Conservation (phyloP, 1,140 invertebrate genomes). For the Tetramorium simillimum region DNA sequence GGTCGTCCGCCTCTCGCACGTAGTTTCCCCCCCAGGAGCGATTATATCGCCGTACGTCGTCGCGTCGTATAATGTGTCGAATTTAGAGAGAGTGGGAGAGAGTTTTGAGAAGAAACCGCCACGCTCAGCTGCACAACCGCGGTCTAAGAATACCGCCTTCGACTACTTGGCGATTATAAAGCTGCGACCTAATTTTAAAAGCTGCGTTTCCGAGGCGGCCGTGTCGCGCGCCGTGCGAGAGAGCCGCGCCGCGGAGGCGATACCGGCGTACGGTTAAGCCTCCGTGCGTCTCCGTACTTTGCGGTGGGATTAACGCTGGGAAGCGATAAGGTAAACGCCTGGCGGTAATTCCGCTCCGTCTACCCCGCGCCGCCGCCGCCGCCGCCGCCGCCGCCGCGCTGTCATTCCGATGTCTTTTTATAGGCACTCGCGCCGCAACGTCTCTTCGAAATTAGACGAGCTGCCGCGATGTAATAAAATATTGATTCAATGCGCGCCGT, state of each 20-base stretch:
- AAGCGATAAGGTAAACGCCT: constrained; percentile 42
- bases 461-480: constrained; percentile 1
- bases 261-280: constrained; percentile 2
- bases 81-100: background rate
- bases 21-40: background rate
- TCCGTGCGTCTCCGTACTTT: background rate
- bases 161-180: constrained; percentile 39
- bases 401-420: background rate
- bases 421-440: background rate
- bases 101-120: background rate
- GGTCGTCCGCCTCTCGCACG: constrained; percentile 12
- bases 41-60: constrained; percentile 10
- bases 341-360: background rate
- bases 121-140: background rate
- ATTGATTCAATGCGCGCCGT: background rate
- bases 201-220: constrained; percentile 24
- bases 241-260: too few relatives aligned
- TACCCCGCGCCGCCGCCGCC: background rate
- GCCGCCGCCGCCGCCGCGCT: too few relatives aligned
- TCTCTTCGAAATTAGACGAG: background rate
- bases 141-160: constrained; percentile 44
- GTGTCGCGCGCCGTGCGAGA: background rate
- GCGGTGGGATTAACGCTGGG: background rate
- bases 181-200: constrained; percentile 58
- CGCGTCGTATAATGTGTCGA: constrained; percentile 18